Conservation (phyloP, 2,113 vertebrate species). For the Hiodon tergisus region DNA sequence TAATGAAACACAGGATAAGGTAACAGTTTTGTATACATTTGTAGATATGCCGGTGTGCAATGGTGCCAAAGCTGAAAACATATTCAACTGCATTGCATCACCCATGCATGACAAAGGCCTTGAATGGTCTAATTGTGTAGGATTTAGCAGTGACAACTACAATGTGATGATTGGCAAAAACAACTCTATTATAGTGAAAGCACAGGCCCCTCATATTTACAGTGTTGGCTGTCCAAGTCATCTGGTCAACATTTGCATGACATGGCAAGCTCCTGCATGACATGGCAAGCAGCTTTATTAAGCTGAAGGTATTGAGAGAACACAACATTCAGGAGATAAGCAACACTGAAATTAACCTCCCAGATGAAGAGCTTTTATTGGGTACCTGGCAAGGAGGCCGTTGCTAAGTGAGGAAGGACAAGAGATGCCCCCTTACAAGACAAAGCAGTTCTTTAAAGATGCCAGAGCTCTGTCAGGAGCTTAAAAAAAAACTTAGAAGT, state of each 20-base stretch:
- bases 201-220: too few species aligned
- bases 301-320: conserved; percentile 29
- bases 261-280: conserved; percentile 34
- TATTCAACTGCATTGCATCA: too few species aligned
- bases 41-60: not conserved
- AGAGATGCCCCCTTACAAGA: conserved; percentile 25
- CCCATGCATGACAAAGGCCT: too few species aligned
- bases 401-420: conserved; percentile 25
- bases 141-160: too few species aligned
- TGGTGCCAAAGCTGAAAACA: too few species aligned
- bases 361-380: conserved; percentile 30
- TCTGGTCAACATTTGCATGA: conserved; percentile 29
- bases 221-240: too few species aligned
- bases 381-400: conserved; percentile 20
- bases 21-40: conserved; percentile 27
- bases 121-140: too few species aligned
- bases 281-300: conserved; percentile 29
- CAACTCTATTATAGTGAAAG: too few species aligned
- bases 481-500: conserved; percentile 33
- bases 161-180: too few species aligned
- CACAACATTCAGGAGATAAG: conserved; percentile 17
- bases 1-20: conserved; percentile 19
- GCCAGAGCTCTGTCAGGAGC: conserved; percentile 29
- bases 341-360: conserved; percentile 30
- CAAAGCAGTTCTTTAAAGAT: conserved; percentile 35